These are phyloP conservation scores for Perdita meconis DNA, from an alignment of 2,888 invertebrate genomes.

Conservation along the genomic window DNA sequence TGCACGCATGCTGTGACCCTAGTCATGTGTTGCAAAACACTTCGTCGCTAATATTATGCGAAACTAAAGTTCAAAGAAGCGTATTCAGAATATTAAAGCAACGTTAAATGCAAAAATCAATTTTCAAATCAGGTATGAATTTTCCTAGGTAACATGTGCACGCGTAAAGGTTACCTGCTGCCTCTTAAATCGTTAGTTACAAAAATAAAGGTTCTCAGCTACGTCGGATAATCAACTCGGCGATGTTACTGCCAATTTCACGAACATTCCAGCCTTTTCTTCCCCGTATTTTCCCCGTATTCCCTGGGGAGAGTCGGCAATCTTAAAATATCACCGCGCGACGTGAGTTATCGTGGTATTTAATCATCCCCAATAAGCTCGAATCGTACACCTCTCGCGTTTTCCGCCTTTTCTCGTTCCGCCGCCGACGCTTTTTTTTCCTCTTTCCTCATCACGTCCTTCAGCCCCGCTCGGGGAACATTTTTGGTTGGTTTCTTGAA, in stretches of 20 bases:
- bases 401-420: constrained; percentile 29
- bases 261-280: constrained; percentile 21
- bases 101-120: too few relatives aligned
- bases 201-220: background rate
- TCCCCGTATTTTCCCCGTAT: constrained; percentile 14
- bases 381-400: constrained; percentile 55
- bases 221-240: background rate
- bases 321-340: constrained; percentile 79
- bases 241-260: background rate
- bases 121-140: too few relatives aligned
- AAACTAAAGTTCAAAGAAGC: too few relatives aligned
- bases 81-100: too few relatives aligned
- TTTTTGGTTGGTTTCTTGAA: constrained; percentile 49
- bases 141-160: too few relatives aligned
- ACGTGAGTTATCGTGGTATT: constrained; percentile 79
- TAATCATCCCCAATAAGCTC: constrained; percentile 80
- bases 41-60: too few relatives aligned
- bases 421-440: constrained; percentile 24
- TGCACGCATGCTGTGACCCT: too few relatives aligned
- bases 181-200: too few relatives aligned
- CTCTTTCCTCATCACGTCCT: constrained; percentile 13
- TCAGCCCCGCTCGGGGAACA: constrained; percentile 17
- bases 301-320: constrained; percentile 71
- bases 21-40: too few relatives aligned
- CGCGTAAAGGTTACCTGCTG: too few relatives aligned